Conservation (phyloP, 2,113 vertebrate genomes). For the Lethenteron camtschaticum region DNA sequence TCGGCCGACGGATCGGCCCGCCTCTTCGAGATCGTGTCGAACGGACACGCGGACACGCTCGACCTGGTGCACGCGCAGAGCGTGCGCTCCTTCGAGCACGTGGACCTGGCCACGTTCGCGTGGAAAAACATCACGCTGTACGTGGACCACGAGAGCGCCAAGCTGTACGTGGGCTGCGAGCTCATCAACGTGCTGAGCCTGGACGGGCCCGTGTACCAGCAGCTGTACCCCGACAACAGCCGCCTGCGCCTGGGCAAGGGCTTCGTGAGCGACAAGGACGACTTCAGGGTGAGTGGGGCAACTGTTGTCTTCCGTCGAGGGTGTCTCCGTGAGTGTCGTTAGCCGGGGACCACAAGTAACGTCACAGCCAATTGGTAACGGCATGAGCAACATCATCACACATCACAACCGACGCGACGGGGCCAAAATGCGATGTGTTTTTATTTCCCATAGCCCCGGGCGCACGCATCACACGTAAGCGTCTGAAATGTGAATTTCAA, state of each 20-base stretch:
- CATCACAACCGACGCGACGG: too few relatives aligned
- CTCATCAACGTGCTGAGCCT: constrained; percentile 57
- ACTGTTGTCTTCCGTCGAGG: not conserved
- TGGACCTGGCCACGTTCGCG: constrained; percentile 45
- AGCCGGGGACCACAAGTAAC: not conserved
- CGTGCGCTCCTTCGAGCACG: constrained; percentile 60
- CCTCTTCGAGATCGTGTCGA: constrained; percentile 68
- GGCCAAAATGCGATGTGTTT: too few relatives aligned
- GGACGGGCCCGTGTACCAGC: constrained; percentile 53
- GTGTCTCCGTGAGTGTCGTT: not conserved
- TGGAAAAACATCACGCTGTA: constrained; percentile 94
- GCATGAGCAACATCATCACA: too few relatives aligned
- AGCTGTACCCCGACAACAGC: constrained; percentile 46
- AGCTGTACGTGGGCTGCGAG: constrained; percentile 73
- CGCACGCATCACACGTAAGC: too few relatives aligned
- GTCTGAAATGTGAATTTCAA: too few relatives aligned
- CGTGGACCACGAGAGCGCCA: constrained; percentile 65
- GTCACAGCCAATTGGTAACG: too few relatives aligned
- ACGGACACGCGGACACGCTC: constrained; percentile 60
- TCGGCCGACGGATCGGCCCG: constrained; percentile 49
- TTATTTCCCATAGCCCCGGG: too few relatives aligned
- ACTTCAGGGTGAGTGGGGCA: constrained; percentile 42
- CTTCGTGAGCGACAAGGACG: constrained; percentile 34
- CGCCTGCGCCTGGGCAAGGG: constrained; percentile 62
- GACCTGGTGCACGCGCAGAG: constrained; percentile 60